phyloP scores from a whole-genome alignment of 2,888 invertebrate genomes.

The Gibbula magus region DNA sequence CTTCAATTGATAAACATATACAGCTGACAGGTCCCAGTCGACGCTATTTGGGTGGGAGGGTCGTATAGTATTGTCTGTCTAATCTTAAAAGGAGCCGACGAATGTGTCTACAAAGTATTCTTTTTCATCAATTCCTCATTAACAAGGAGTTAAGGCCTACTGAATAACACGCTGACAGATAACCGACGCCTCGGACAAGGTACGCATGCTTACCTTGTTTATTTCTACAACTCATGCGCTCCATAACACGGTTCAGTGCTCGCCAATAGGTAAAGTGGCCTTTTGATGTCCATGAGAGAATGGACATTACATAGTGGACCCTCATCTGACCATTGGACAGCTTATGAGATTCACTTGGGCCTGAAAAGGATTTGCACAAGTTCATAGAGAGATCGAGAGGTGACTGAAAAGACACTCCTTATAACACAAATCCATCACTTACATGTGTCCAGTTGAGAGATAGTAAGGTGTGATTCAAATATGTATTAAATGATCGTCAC shows the following conservation, averaged over 20 bases:
- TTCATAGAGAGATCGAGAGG: not conserved
- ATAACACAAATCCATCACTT: too few relatives aligned
- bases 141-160: not conserved
- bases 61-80: not conserved
- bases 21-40: not conserved
- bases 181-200: not conserved
- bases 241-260: not conserved
- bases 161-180: not conserved
- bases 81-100: not conserved
- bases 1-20: conserved; percentile 16
- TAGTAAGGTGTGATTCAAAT: too few relatives aligned
- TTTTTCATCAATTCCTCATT: conserved; percentile 20
- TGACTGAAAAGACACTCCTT: not conserved
- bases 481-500: too few relatives aligned
- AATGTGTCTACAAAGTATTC: not conserved
- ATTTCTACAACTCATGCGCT: not conserved
- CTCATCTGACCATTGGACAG: not conserved
- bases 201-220: conserved; percentile 8
- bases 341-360: conserved; percentile 3
- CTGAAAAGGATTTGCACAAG: not conserved
- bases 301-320: conserved; percentile 15
- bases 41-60: not conserved
- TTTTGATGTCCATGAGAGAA: conserved; percentile 20
- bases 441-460: too few relatives aligned
- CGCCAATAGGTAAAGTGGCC: conserved; percentile 20